These are phyloP conservation scores for Scaptomyza tumidula DNA, from an alignment of 2,888 invertebrate species.

Conservation along the genomic window DNA sequence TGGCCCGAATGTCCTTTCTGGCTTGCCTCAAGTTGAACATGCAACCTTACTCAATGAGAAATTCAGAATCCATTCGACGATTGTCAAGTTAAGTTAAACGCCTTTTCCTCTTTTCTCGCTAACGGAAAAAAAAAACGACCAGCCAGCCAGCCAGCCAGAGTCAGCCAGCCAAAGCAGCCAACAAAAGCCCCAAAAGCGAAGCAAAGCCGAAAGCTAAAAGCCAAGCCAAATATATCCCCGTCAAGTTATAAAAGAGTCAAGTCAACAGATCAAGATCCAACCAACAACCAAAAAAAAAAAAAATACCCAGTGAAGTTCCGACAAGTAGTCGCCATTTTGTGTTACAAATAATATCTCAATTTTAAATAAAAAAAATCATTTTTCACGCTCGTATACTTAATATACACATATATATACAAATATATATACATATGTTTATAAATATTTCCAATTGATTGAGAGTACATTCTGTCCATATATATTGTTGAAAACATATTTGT, in stretches of 20 bases:
- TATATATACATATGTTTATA: constrained; percentile 12
- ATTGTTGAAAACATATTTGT: constrained; percentile 2
- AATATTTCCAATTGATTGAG: constrained; percentile 29
- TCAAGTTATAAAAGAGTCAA: constrained; percentile 2
- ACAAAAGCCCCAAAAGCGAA: constrained; percentile 29
- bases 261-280: constrained; percentile 6
- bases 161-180: constrained; percentile 29
- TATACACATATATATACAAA: constrained; percentile 25
- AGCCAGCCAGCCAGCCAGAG: constrained; percentile 17
- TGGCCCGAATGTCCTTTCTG: constrained; percentile 12
- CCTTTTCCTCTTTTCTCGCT: constrained; percentile 71
- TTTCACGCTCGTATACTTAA: constrained; percentile 55
- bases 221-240: constrained; percentile 2
- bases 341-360: constrained; percentile 25
- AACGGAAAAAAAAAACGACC: constrained; percentile 45
- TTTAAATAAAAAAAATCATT: constrained; percentile 7
- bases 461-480: constrained; percentile 50
- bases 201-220: constrained; percentile 29
- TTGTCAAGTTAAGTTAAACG: constrained; percentile 81
- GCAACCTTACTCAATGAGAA: constrained; percentile 82
- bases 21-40: constrained; percentile 47
- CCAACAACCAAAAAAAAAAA: constrained; percentile 2
- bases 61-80: constrained; percentile 82
- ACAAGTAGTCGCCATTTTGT: constrained; percentile 63
- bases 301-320: constrained; percentile 28